These are phyloP conservation scores for Acropora yongei DNA, from an alignment of 64 coral and sea anemone species.

Conservation along the genomic window DNA sequence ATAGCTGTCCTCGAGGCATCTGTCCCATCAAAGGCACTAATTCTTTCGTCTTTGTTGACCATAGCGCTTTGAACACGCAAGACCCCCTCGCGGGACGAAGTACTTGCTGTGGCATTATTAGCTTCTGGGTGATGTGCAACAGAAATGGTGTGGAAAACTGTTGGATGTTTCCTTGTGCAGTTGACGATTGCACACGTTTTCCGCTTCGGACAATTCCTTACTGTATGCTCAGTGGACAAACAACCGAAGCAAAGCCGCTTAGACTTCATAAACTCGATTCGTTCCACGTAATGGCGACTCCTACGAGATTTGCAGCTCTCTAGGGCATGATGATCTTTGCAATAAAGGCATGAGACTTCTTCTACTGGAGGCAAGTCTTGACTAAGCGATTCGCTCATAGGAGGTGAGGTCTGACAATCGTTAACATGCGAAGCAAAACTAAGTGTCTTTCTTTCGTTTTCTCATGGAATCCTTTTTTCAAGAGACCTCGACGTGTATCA, in stretches of 20 bases:
- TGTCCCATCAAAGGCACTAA: no score
- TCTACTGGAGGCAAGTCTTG: neutral
- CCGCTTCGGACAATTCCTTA: neutral
- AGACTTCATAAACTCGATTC: neutral
- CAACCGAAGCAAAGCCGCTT: constrained; percentile 26
- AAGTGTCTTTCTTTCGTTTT: neutral
- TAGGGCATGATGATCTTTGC: neutral
- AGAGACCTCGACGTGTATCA: neutral
- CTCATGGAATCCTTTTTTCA: neutral
- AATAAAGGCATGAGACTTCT: neutral
- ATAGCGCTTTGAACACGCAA: neutral
- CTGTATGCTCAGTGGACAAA: neutral
- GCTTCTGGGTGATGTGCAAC: neutral
- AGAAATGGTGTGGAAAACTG: neutral
- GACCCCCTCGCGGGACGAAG: neutral
- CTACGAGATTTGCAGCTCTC: constrained; percentile 1
- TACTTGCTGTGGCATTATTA: neutral
- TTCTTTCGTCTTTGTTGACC: neutral
- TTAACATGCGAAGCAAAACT: neutral
- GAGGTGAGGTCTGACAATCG: neutral
- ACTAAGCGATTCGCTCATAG: no score
- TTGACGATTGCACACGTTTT: neutral
- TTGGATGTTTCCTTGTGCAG: neutral
- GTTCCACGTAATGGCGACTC: neutral
- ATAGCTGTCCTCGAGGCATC: neutral